phyloP scores from a whole-genome alignment of 1,140 invertebrate genomes.

The Manduca sexta region DNA sequence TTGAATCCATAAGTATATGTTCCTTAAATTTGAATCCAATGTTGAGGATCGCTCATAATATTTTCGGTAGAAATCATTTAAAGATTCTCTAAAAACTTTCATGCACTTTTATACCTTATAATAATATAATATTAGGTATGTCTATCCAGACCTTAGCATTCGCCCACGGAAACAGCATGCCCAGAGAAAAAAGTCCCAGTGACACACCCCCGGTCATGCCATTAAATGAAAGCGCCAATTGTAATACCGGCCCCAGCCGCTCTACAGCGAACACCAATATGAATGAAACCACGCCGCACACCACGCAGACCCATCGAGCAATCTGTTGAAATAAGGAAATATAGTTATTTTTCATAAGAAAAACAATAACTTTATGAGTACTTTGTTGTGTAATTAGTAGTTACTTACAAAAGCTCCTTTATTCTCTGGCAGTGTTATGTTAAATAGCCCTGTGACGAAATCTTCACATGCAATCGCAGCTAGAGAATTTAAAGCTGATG shows the following conservation, averaged over 20 bases:
- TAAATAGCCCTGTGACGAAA: conserved; percentile 81
- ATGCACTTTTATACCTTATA: too few species aligned
- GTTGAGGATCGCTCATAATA: too few species aligned
- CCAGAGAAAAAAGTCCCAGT: conserved; percentile 88
- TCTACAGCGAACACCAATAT: conserved; percentile 85
- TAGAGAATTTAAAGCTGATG: conserved; percentile 92
- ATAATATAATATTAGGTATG: neutral
- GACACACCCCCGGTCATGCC: conserved; percentile 92
- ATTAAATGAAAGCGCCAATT: conserved; percentile 90
- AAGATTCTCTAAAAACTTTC: too few species aligned
- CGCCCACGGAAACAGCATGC: conserved; percentile 91
- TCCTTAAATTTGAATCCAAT: too few species aligned
- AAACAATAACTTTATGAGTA: too few species aligned
- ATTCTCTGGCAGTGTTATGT: conserved; percentile 79
- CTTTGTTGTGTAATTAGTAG: too few species aligned
- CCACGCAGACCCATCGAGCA: conserved; percentile 65
- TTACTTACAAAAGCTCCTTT: conserved; percentile 76
- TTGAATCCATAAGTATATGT: too few species aligned
- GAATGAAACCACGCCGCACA: conserved; percentile 69
- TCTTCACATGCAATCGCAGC: conserved; percentile 94
- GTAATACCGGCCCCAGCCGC: conserved; percentile 84
- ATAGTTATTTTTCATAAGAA: neutral
- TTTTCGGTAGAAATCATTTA: too few species aligned
- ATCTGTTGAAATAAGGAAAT: conserved; percentile 59
- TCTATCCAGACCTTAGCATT: conserved; percentile 84